Evolutionary conservation across 2,888 invertebrate genomes (phyloP).

Genomic region (Hirtodrosophila trivittata): DNA sequence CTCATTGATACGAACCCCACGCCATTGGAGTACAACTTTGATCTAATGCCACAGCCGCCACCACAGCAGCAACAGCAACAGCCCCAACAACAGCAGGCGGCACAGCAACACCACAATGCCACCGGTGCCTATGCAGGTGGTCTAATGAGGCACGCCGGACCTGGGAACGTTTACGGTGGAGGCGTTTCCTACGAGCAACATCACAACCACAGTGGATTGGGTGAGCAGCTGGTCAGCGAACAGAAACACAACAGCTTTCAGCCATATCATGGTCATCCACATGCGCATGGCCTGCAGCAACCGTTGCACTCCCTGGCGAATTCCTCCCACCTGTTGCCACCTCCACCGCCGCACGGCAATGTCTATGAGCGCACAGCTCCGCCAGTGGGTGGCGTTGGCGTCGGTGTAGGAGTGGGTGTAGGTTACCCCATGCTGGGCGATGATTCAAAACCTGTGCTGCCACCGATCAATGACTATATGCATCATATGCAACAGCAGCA

Average conservation of each 20-base stretch:
- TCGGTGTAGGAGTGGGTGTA: constrained; percentile 64
- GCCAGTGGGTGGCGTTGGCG: constrained; percentile 63
- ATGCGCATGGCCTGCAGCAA: constrained; percentile 62
- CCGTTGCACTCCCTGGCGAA: constrained; percentile 66
- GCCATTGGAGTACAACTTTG: constrained; percentile 83
- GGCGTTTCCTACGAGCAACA: constrained; percentile 69
- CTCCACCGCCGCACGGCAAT: constrained; percentile 73
- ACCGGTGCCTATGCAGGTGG: constrained; percentile 65
- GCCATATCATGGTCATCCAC: constrained; percentile 78
- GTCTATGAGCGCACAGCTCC: constrained; percentile 76
- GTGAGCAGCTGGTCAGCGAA: constrained; percentile 68
- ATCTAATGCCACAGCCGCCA: constrained; percentile 77
- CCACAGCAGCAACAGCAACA: constrained; percentile 67
- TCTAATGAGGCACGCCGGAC: constrained; percentile 77
- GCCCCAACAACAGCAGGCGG: constrained; percentile 42
- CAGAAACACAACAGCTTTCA: constrained; percentile 83
- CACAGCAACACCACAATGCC: constrained; percentile 62
- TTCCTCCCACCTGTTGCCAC: constrained; percentile 72
- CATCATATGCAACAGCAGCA: constrained; percentile 81
- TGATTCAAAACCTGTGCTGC: constrained; percentile 82
- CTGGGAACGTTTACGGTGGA: constrained; percentile 62
- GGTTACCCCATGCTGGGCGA: constrained; percentile 78
- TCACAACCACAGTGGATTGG: constrained; percentile 67
- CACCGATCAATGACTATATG: constrained; percentile 83
- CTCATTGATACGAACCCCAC: constrained; percentile 83